Base-by-base conservation (phyloP, 2,113 vertebrate species). In the Toxotes chatareus region DNA sequence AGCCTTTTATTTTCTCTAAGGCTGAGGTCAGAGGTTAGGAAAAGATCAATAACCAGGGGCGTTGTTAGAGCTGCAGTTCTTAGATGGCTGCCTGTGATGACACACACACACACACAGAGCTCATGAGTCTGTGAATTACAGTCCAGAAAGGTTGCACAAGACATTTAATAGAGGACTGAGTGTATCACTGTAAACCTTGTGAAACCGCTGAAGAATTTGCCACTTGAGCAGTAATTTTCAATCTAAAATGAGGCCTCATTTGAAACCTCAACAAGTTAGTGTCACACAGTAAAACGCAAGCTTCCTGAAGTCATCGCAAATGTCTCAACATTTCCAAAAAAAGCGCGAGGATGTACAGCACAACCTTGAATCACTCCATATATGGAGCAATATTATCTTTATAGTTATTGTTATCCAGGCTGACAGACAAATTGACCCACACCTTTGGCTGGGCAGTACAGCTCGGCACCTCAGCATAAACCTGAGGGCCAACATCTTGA, bases 251-350 rank as follows among this genome's bases (percentile, higher is more conserved):
- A 84, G 59, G 60, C 76, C 71, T 83, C 47, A 64, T 82, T 75
- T 73, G 36, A 90, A 86, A 85, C 73, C 76, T 73, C 75, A 82
- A 81, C 73, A 86, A 65, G 70, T 71, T 84, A 61, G 73, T 79
- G 57, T 80, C 86, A 89, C 31, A 62, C 42, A 79, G 78, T 86
- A 80, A 85, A 75, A 12, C 3, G 71, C 85, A 80, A 82, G 59
- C 72, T 91, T 91, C 87, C 87, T 93, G 88, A 86, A 91, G 86
- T 87, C 80, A 59, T 51, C 68, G 40, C 6, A 79, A 84, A 76
- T 65, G 80, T 70, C 63, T 73, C 56, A 27, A 13, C 32, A 36
- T 83, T 86, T 90, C 76, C 84, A 82, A 77, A 82, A 27, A 61
- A 83, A 40, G 32, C 19, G 14, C 51, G 66, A 47, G 42, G 57